phyloP scores from a whole-genome alignment of 2,113 vertebrate species.

The Oreochromis niloticus region DNA sequence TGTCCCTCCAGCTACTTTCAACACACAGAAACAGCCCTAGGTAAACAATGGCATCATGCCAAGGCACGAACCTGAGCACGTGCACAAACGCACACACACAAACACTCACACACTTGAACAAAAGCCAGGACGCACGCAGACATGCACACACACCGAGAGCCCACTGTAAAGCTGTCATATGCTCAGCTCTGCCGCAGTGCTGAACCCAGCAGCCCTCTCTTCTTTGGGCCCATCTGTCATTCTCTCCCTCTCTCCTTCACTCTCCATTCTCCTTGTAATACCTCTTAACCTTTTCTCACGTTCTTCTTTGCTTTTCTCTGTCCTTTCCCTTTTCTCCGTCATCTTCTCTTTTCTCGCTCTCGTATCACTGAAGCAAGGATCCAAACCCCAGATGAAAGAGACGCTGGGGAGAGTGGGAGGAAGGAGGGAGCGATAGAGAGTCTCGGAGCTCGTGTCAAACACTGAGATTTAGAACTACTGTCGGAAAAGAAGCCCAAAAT shows the following conservation, averaged over 20 bases:
- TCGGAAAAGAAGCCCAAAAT: background rate
- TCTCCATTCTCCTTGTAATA: conserved; percentile 14
- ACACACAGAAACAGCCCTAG: conserved; percentile 28
- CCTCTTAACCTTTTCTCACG: conserved; percentile 2
- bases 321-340: background rate
- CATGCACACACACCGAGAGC: background rate
- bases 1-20: conserved; percentile 35
- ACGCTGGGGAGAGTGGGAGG: background rate
- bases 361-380: background rate
- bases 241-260: background rate
- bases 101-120: background rate
- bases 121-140: background rate
- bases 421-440: background rate
- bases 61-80: background rate
- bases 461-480: conserved; percentile 11
- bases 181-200: conserved; percentile 55
- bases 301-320: background rate
- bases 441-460: conserved; percentile 38
- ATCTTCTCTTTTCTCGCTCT: background rate
- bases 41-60: conserved; percentile 58
- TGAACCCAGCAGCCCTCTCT: conserved; percentile 55
- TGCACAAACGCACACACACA: background rate
- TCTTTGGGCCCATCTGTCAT: conserved; percentile 58
- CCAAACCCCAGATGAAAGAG: conserved; percentile 11
- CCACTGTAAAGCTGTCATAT: conserved; percentile 58